Evolutionary conservation across 1,140 invertebrate genomes (phyloP).

Genomic region (Magallana angulata): DNA sequence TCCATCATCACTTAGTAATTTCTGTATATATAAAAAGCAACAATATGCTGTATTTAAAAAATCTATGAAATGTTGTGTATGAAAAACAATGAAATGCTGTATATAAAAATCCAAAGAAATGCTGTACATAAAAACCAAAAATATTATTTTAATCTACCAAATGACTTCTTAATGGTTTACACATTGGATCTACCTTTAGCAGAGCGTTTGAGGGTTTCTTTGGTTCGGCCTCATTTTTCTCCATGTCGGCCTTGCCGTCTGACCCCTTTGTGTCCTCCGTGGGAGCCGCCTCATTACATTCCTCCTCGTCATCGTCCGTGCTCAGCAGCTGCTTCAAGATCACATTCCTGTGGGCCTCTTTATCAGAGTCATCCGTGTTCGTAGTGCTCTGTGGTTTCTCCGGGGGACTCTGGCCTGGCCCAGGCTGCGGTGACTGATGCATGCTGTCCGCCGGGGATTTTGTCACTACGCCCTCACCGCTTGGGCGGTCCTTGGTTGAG

Average conservation of each 20-base stretch:
- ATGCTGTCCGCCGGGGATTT: slow-evolving; percentile 77
- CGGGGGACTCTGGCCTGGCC: slow-evolving; percentile 78
- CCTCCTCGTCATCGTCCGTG: slow-evolving; percentile 76
- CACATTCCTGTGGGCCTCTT: slow-evolving; percentile 77
- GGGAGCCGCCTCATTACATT: slow-evolving; percentile 50
- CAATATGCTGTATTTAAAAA: no score
- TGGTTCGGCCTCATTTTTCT: slow-evolving; percentile 77
- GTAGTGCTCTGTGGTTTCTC: slow-evolving; percentile 79
- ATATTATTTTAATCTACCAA: not conserved
- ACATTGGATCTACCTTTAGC: not conserved
- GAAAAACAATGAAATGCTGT: no score
- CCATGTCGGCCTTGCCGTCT: slow-evolving; percentile 64
- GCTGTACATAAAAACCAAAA: no score
- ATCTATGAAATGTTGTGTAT: no score
- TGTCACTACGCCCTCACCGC: slow-evolving; percentile 41
- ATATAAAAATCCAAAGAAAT: no score
- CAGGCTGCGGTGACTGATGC: slow-evolving; percentile 82
- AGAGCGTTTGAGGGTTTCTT: slow-evolving; percentile 82
- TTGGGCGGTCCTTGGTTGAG: slow-evolving; percentile 44
- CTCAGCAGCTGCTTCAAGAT: slow-evolving; percentile 90
- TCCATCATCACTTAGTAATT: slow-evolving; percentile 89
- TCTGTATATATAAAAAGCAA: slow-evolving; percentile 82
- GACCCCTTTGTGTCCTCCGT: slow-evolving; percentile 75
- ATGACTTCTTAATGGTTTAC: no score
- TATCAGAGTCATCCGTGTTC: slow-evolving; percentile 78